phyloP scores from a whole-genome alignment of 2,797 vertebrate genomes.

The Ciconia nigra region DNA sequence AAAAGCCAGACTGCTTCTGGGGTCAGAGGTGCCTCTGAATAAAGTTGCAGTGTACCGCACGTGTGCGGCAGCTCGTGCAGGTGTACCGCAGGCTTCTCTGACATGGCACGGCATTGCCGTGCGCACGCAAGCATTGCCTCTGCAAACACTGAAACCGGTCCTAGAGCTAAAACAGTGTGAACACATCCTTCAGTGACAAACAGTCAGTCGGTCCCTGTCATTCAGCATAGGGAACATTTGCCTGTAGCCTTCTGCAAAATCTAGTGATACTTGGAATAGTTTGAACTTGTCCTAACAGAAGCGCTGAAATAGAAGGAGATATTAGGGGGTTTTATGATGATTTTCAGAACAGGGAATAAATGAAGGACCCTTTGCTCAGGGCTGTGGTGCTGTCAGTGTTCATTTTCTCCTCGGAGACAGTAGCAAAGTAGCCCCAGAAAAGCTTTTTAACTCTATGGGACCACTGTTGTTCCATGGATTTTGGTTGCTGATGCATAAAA shows the following conservation, averaged over 20 bases:
- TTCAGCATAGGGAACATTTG: background rate
- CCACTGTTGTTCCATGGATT: background rate
- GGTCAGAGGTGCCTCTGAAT: background rate
- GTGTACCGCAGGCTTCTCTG: background rate
- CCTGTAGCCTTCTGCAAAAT: background rate
- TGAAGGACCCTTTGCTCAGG: background rate
- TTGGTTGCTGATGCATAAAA: constrained; percentile 16
- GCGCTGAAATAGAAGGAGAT: background rate
- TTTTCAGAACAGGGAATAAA: constrained; percentile 24
- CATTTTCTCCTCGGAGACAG: background rate
- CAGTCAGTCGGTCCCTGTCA: background rate
- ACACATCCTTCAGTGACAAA: background rate
- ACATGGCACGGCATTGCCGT: accelerated
- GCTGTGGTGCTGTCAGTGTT: background rate
- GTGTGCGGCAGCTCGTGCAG: background rate
- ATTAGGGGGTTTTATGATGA: background rate
- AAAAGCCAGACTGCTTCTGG: background rate
- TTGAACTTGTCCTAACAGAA: background rate
- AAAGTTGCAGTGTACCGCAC: accelerated
- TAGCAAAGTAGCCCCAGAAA: background rate
- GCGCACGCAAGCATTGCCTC: accelerated
- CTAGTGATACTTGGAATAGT: background rate
- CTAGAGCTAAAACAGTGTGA: background rate
- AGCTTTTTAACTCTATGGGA: background rate
- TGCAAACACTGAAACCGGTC: background rate